A percentile compares a stretch with the other conserved stretches of the same genome.
These are phyloP conservation scores for Sinocyclocheilus maitianheensis DNA, from an alignment of 2,113 vertebrate genomes.

Conservation along the genomic window DNA sequence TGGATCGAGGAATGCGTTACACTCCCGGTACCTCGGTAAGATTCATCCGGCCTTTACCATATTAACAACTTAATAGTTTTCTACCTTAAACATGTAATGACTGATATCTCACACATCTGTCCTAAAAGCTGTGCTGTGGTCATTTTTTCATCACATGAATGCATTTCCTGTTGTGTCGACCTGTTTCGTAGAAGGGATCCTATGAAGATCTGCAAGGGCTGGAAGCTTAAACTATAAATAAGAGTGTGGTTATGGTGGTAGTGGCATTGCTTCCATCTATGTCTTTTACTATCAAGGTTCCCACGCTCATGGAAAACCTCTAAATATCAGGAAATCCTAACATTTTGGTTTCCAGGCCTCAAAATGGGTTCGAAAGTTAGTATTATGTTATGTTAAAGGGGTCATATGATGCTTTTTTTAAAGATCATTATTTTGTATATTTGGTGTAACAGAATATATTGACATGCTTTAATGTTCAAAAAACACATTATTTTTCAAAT, in stretches of 20 bases:
- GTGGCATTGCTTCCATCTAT: background rate
- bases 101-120: background rate
- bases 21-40: conserved; percentile 65
- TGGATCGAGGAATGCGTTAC: conserved; percentile 71
- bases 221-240: background rate
- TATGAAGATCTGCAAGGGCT: background rate
- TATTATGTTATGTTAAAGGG: too few relatives aligned
- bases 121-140: background rate
- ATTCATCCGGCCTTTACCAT: background rate
- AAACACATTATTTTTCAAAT: too few relatives aligned
- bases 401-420: too few relatives aligned
- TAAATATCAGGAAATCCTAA: background rate
- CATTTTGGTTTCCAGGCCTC: background rate
- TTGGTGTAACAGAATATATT: too few relatives aligned
- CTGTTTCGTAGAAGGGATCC: background rate
- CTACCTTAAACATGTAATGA: background rate
- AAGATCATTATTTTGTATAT: too few relatives aligned
- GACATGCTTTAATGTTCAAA: too few relatives aligned
- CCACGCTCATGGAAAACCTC: background rate
- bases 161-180: background rate
- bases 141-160: background rate
- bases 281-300: background rate
- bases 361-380: background rate
- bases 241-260: background rate
- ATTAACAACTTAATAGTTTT: background rate